Conservation (phyloP, 1,140 invertebrate species). For the Olivierus martensii region DNA sequence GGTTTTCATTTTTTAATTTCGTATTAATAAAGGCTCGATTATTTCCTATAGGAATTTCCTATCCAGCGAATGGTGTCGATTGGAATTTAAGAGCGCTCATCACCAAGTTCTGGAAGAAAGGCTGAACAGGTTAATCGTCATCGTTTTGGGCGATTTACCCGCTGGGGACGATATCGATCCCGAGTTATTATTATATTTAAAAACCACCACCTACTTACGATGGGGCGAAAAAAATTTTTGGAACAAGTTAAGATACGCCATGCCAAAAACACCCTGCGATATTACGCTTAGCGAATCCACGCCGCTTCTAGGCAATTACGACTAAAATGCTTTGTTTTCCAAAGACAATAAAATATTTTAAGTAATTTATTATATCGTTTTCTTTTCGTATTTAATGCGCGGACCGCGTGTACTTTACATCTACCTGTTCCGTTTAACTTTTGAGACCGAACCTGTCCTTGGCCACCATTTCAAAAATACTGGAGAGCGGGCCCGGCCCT, state of each 20-base stretch:
- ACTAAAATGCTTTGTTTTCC: too few species aligned
- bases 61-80: conserved; percentile 26
- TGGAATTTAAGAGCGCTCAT: conserved; percentile 26
- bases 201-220: conserved; percentile 80
- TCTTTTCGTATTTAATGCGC: too few species aligned
- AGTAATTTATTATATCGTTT: too few species aligned
- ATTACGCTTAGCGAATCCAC: too few species aligned
- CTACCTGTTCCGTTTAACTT: too few species aligned
- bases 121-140: conserved; percentile 22
- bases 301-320: too few species aligned
- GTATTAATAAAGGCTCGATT: conserved; percentile 20
- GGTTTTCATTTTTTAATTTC: conserved; percentile 22
- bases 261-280: conserved; percentile 38
- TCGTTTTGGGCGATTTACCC: conserved; percentile 23
- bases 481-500: too few species aligned
- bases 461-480: too few species aligned
- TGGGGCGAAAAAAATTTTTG: conserved; percentile 87
- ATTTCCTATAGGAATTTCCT: conserved; percentile 25
- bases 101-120: conserved; percentile 23
- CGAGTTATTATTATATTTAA: conserved; percentile 75
- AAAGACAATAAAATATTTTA: too few species aligned
- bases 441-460: too few species aligned
- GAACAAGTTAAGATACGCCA: conserved; percentile 78
- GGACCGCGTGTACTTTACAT: too few species aligned
- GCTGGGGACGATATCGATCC: conserved; percentile 40